Percentiles rank a stretch among this genome's conserved stretches.
Evolutionary conservation across 2,888 invertebrate genomes (phyloP).

Genomic region (Apoda limacodes): DNA sequence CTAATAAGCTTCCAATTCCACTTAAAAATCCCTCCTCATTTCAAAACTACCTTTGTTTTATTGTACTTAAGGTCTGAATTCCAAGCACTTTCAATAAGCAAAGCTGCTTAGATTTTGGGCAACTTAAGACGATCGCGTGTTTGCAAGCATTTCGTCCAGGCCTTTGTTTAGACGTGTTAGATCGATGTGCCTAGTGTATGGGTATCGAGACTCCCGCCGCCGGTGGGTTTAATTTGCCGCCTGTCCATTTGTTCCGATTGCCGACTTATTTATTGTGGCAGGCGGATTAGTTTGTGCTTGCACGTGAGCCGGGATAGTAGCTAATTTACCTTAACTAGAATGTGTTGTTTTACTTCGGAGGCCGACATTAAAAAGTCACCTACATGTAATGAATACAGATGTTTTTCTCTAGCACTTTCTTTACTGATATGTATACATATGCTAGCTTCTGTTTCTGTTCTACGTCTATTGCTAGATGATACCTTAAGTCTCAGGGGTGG

Average conservation of each 20-base stretch:
- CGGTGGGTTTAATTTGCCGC: conserved; percentile 59
- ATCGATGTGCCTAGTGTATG: conserved; percentile 64
- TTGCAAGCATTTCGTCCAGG: conserved; percentile 45
- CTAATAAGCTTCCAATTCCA: no score
- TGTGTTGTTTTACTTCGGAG: background rate
- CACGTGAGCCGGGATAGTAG: conserved; percentile 19
- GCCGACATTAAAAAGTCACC: conserved; percentile 1
- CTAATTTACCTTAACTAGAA: conserved; percentile 4
- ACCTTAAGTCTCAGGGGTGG: no score
- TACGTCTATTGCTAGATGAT: no score
- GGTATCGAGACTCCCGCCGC: conserved; percentile 49
- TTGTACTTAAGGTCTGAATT: no score
- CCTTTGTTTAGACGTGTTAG: conserved; percentile 61
- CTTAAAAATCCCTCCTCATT: no score
- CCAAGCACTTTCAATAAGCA: no score
- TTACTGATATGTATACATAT: no score
- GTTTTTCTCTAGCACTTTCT: no score
- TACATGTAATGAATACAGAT: no score
- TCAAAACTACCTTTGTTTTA: no score
- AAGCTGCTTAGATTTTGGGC: conserved; percentile 14
- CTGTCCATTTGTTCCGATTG: conserved; percentile 68
- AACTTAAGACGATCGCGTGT: conserved; percentile 58
- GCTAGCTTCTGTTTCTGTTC: no score
- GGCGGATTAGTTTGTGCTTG: conserved; percentile 36
- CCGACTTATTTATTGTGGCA: conserved; percentile 55